Evolutionary conservation across 1,140 invertebrate genomes (phyloP), one percentile per base, ranked within the genome.

Genomic region (Calephelis nemesis): DNA sequence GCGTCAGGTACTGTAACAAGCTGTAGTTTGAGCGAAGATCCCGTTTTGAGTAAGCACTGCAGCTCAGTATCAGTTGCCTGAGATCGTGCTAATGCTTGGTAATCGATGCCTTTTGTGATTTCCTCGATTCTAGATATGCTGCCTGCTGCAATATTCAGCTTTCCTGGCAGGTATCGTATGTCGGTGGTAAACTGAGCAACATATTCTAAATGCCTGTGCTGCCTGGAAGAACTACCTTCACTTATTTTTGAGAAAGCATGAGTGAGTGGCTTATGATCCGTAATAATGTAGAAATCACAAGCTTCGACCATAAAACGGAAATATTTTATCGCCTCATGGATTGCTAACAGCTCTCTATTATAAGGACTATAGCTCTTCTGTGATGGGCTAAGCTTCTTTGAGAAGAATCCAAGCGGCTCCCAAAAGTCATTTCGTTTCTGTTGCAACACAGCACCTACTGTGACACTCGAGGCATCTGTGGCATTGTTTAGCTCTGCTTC

Each of bases 131-230:
- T 19, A 8, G 82, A 86, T 10, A 87, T 67, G 5, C 79, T 66
- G 52, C 84, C 80, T 7, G 78, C 85, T 8, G 82, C 75, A 5
- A 82, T 9, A n/a, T n/a, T n/a, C n/a, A n/a, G n/a, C n/a, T n/a
- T n/a, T n/a, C n/a, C n/a, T n/a, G n/a, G n/a, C n/a, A n/a, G n/a
- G n/a, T n/a, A n/a, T n/a, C n/a, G n/a, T n/a, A n/a, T n/a, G n/a
- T n/a, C n/a, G n/a, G n/a, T n/a, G n/a, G n/a, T n/a, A n/a, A n/a
- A n/a, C n/a, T n/a, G n/a, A n/a, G n/a, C n/a, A n/a, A n/a, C n/a
- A n/a, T n/a, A n/a, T n/a, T n/a, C n/a, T n/a, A n/a, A n/a, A n/a
- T n/a, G n/a, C n/a, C n/a, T n/a, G n/a, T n/a, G n/a, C n/a, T n/a
- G n/a, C n/a, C n/a, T n/a, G n/a, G n/a, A n/a, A n/a, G n/a, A n/a